Conservation (phyloP, 1,140 invertebrate species). For the Hermetia illucens region DNA sequence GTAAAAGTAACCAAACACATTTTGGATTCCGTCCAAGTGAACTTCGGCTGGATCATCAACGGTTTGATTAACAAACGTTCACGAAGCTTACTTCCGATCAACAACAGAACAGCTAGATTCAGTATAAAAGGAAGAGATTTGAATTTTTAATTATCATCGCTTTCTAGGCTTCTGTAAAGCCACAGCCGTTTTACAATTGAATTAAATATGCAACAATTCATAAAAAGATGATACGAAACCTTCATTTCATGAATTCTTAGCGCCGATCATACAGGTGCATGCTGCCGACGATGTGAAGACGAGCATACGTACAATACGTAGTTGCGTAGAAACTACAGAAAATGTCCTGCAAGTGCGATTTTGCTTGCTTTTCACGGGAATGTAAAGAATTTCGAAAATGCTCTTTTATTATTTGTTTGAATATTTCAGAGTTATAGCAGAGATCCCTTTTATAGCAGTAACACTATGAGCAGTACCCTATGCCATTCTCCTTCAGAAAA, state of each 20-base stretch:
- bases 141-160: no score
- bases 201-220: no score
- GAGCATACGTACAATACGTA: not conserved
- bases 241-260: not conserved
- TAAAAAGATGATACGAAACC: not conserved
- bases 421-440: not conserved
- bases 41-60: no score
- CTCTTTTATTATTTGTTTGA: not conserved
- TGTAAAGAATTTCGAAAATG: not conserved
- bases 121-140: no score
- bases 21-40: no score
- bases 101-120: no score
- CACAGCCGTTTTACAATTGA: no score
- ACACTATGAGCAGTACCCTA: not conserved
- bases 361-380: not conserved
- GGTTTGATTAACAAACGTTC: no score
- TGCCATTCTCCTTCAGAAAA: no score
- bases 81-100: no score
- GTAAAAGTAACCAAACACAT: no score
- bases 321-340: not conserved
- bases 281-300: not conserved
- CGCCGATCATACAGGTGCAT: not conserved
- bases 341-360: not conserved
- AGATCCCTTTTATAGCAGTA: not conserved
- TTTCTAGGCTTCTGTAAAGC: no score